Evolutionary conservation across 2,888 invertebrate genomes (phyloP).

Genomic region (Phlogophora meticulosa): DNA sequence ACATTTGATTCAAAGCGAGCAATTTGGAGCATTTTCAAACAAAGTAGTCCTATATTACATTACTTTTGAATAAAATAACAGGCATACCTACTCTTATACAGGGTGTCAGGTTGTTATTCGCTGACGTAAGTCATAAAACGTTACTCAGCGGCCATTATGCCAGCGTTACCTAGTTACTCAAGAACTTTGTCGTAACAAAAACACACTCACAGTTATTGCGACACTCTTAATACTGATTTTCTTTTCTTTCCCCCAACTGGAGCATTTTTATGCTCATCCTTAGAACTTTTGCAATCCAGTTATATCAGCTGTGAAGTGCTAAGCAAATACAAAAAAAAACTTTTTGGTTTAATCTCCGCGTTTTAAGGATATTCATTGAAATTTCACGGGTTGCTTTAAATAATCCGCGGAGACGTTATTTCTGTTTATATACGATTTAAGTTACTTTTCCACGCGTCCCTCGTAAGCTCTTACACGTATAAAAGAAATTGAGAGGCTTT

Average conservation of each 20-base stretch:
- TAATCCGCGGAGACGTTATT: slow-evolving; percentile 83
- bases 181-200: slow-evolving; percentile 83
- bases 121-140: slow-evolving; percentile 73
- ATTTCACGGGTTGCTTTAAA: slow-evolving; percentile 87
- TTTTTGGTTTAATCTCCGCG: slow-evolving; percentile 88
- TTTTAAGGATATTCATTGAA: slow-evolving; percentile 90
- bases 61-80: slow-evolving; percentile 59
- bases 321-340: slow-evolving; percentile 91
- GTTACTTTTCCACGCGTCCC: slow-evolving; percentile 63
- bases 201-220: slow-evolving; percentile 85
- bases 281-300: slow-evolving; percentile 91
- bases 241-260: slow-evolving; percentile 82
- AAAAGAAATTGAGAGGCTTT: slow-evolving; percentile 62
- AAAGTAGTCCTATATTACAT: slow-evolving; percentile 50
- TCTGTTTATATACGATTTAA: slow-evolving; percentile 75
- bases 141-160: slow-evolving; percentile 74
- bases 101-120: slow-evolving; percentile 68
- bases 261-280: slow-evolving; percentile 90
- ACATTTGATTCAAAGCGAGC: slow-evolving; percentile 52
- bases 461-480: slow-evolving; percentile 61
- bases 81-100: slow-evolving; percentile 45
- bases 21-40: slow-evolving; percentile 55
- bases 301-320: slow-evolving; percentile 90
- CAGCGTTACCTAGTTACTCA: slow-evolving; percentile 77
- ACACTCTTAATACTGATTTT: slow-evolving; percentile 86